Evolutionary conservation across 2,797 vertebrate genomes (phyloP).

Genomic region (Adrianichthys oophorus): DNA sequence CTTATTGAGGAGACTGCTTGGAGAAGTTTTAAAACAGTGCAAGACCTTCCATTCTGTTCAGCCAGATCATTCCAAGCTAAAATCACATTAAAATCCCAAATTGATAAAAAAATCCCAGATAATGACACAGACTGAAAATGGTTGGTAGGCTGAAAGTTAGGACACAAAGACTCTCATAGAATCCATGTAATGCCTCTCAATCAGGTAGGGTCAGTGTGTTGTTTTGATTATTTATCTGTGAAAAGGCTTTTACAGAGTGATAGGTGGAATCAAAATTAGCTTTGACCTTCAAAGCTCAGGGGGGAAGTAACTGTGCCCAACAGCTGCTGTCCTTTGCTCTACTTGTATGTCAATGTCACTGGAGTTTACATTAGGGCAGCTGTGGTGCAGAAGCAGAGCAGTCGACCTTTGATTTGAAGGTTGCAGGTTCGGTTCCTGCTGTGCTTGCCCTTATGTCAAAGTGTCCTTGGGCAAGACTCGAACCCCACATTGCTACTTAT

Average conservation of each 20-base stretch:
- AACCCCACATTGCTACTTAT: too few species aligned
- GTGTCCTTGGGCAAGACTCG: too few species aligned
- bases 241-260: constrained; percentile 27
- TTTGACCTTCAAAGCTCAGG: constrained; percentile 31
- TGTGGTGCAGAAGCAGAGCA: too few species aligned
- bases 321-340: constrained; percentile 14
- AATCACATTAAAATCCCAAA: neutral
- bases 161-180: constrained; percentile 2
- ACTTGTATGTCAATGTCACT: constrained; percentile 13
- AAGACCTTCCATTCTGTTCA: neutral
- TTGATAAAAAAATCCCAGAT: neutral
- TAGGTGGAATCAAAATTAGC: constrained; percentile 26
- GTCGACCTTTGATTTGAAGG: too few species aligned
- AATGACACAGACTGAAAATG: constrained; percentile 3
- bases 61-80: neutral
- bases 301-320: constrained; percentile 9
- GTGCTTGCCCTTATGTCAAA: too few species aligned
- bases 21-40: constrained; percentile 1
- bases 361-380: neutral
- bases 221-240: constrained; percentile 22
- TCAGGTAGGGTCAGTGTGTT: constrained; percentile 1
- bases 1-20: constrained; percentile 19
- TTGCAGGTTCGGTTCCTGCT: too few species aligned
- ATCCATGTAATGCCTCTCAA: constrained; percentile 10
- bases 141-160: constrained; percentile 2